Conservation (phyloP, 1,140 invertebrate genomes). For the Drosophila murphyi region DNA sequence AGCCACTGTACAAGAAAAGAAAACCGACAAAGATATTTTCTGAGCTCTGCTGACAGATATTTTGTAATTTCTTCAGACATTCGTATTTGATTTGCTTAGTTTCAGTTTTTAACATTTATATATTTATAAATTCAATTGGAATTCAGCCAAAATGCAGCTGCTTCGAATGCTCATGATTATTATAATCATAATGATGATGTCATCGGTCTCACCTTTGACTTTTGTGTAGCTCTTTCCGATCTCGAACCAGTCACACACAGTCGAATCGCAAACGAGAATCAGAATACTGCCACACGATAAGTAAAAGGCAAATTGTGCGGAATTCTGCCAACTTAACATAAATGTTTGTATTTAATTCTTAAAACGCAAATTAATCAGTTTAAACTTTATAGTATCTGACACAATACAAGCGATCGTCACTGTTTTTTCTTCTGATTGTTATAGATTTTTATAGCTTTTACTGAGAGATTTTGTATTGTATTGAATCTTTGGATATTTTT, state of each 20-base stretch:
- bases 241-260: constrained; percentile 27
- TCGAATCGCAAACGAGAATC: constrained; percentile 35
- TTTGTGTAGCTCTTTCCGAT: constrained; percentile 48
- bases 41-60: background rate
- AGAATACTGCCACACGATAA: constrained; percentile 11
- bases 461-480: background rate
- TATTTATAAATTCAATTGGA: constrained; percentile 33
- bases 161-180: constrained; percentile 19
- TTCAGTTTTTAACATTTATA: background rate
- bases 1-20: constrained; percentile 19
- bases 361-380: background rate
- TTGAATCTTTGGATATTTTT: too few species aligned
- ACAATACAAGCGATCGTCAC: too few species aligned
- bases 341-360: background rate
- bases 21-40: constrained; percentile 6
- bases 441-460: constrained; percentile 1
- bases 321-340: constrained; percentile 5
- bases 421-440: too few species aligned
- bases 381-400: background rate
- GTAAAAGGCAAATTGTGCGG: constrained; percentile 38
- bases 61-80: background rate
- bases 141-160: constrained; percentile 47
- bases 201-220: constrained; percentile 68
- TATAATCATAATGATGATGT: constrained; percentile 52
- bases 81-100: background rate